Evolutionary conservation across 2,888 invertebrate genomes (phyloP).

Genomic region (Sycophila texana): DNA sequence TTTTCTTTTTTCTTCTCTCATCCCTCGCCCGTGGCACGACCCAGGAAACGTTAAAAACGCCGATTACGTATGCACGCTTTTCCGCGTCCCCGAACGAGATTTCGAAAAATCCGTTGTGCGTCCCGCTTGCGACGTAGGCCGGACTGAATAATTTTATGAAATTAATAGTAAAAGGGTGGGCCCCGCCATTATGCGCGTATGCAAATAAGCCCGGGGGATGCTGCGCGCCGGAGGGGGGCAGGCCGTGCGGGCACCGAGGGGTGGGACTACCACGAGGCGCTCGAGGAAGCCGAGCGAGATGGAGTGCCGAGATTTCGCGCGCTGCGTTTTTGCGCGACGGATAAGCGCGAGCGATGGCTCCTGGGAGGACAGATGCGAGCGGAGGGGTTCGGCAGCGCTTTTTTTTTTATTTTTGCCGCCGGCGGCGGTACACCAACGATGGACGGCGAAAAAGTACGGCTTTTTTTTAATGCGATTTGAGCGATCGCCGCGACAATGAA

Average conservation of each 20-base stretch:
- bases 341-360: not conserved
- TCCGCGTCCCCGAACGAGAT: conserved; percentile 68
- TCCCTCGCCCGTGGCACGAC: not conserved
- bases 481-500: too few species aligned
- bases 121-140: conserved; percentile 53
- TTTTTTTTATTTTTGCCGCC: too few species aligned
- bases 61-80: conserved; percentile 46
- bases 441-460: too few species aligned
- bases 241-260: not conserved
- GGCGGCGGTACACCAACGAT: too few species aligned
- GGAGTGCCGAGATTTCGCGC: conserved; percentile 33
- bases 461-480: too few species aligned
- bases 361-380: too few species aligned
- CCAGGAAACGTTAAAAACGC: not conserved
- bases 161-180: conserved; percentile 74
- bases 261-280: conserved; percentile 16
- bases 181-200: conserved; percentile 72
- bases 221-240: conserved; percentile 47
- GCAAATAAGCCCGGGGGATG: conserved; percentile 68
- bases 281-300: conserved; percentile 47
- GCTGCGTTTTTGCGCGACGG: not conserved
- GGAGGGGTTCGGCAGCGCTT: too few species aligned
- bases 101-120: conserved; percentile 74
- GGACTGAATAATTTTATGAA: conserved; percentile 74
- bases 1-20: conserved; percentile 10